Base-by-base conservation (phyloP, 2,797 vertebrate species). In the Distichodus sexfasciatus region DNA sequence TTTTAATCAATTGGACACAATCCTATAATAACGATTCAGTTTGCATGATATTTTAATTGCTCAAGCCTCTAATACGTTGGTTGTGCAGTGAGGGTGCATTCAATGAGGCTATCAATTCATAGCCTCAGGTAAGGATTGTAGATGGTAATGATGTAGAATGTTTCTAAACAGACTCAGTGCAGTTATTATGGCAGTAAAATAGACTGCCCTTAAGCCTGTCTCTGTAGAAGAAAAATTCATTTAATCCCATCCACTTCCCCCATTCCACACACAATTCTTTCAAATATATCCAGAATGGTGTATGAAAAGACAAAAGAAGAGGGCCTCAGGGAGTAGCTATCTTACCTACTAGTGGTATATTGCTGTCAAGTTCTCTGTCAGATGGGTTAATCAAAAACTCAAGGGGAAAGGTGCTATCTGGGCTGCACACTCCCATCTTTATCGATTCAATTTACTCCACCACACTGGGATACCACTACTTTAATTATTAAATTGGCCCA, bases 401-500 rank as follows among this genome's bases (percentile, higher is more conserved):
- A 87, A 88, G 86, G 85, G 87, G 86, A 90, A 90, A 88, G 86
- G 83, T 87, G 85, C 90, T 91, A 91, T 92, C 89, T 90, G 83
- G 86, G 85, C 87, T 82, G 81, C 85, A 87, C 87, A 90, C 87
- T 87, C 85, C 86, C 85, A 87, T 87, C 86, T 90, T 90, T 90
- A 92, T 91, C 68, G 89, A 92, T 90, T 89, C 86, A 81, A 88
- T 91, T 90, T 89, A 87, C 85, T 87, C 82, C 74, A 67, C 78
- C 84, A 85, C 81, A 83, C 77, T 71, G 82, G 82, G 92, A 95
- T 94, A 94, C 92, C 93, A 93, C 92, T 94, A 92, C 94, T 92
- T 90, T 96, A 94, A 95, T 92, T 94, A 94, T 94, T 94, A 95
- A 95, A 97, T 91, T 92, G 94, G 96, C 92, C 92, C 87, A 90